A percentile compares a stretch with the other conserved stretches of the same genome.
These are phyloP conservation scores for Nymphalis c-album DNA, from an alignment of 2,888 invertebrate genomes.

Conservation along the genomic window DNA sequence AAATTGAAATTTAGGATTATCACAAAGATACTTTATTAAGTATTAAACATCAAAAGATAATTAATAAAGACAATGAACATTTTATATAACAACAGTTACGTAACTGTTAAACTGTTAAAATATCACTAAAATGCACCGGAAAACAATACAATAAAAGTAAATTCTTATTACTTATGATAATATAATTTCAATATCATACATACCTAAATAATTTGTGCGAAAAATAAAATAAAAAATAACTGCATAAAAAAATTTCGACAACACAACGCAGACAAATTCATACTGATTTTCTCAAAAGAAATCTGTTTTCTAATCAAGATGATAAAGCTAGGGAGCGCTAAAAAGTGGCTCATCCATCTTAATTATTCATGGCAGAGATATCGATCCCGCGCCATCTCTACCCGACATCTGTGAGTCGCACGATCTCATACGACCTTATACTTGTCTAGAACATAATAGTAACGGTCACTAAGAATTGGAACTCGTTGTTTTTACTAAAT, in stretches of 20 bases:
- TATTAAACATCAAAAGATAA: too few relatives aligned
- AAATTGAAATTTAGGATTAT: too few relatives aligned
- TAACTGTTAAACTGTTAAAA: too few relatives aligned
- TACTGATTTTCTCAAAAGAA: conserved; percentile 30
- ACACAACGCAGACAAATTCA: background rate
- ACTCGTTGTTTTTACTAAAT: background rate
- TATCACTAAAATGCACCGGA: too few relatives aligned
- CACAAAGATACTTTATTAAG: too few relatives aligned
- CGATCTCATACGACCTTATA: conserved; percentile 21
- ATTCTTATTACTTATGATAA: background rate
- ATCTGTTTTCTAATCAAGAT: conserved; percentile 35
- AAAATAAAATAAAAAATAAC: too few relatives aligned
- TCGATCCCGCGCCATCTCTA: conserved; percentile 50
- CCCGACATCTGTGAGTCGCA: conserved; percentile 25
- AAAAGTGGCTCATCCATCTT: conserved; percentile 62
- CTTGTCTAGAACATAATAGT: conserved; percentile 3
- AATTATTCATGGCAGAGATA: conserved; percentile 68
- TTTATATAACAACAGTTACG: too few relatives aligned
- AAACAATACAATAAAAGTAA: too few relatives aligned
- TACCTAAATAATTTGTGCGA: background rate
- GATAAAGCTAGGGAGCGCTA: conserved; percentile 42
- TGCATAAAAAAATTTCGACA: too few relatives aligned
- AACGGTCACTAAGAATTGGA: background rate
- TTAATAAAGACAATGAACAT: too few relatives aligned
- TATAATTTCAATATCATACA: too few relatives aligned